These are phyloP conservation scores for Carcina quercana DNA, from an alignment of 2,888 invertebrate genomes.

Conservation along the genomic window DNA sequence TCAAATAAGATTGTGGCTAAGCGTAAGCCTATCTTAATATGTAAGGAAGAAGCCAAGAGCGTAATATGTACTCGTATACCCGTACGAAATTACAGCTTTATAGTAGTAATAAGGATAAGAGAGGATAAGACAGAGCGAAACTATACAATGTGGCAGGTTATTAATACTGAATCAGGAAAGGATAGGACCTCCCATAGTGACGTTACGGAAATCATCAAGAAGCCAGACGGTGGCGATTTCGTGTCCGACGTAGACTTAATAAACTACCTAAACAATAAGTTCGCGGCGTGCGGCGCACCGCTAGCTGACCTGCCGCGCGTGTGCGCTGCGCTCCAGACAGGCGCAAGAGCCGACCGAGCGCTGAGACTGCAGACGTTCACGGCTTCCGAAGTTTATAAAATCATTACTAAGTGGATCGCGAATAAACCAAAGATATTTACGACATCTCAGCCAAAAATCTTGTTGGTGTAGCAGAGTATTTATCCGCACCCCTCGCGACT, in stretches of 20 bases:
- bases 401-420: constrained; percentile 1
- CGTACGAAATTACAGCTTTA: too few species aligned
- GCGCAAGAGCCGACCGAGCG: not conserved
- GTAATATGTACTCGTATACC: constrained; percentile 29
- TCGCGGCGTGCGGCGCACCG: not conserved
- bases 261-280: not conserved
- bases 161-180: not conserved
- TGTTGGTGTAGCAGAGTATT: not conserved
- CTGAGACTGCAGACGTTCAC: not conserved
- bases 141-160: constrained; percentile 1
- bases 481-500: not conserved
- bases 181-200: not conserved
- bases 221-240: not conserved
- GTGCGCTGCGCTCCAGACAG: not conserved
- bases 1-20: too few species aligned
- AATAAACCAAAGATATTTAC: constrained; percentile 2
- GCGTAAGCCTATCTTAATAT: too few species aligned
- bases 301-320: not conserved
- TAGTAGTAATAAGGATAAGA: too few species aligned
- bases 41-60: too few species aligned
- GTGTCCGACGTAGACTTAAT: not conserved
- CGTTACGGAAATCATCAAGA: not conserved
- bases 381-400: not conserved
- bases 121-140: too few species aligned
- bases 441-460: not conserved